Percentiles rank a stretch among this genome's conserved stretches.
phyloP scores from a whole-genome alignment of 1,140 invertebrate genomes.

The Berghia stephanieae region DNA sequence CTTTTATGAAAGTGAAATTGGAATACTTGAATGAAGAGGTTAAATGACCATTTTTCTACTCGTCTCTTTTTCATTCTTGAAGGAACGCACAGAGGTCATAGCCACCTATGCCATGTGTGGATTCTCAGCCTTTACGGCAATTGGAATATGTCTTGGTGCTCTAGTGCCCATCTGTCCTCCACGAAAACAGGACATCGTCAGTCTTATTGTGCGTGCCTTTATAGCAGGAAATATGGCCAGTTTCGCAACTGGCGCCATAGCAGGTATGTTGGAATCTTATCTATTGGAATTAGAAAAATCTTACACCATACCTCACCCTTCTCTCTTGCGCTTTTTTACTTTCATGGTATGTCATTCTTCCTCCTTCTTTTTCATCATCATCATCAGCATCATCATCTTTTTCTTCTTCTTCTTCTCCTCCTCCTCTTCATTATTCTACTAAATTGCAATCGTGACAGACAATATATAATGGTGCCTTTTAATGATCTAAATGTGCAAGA shows the following conservation, averaged over 20 bases:
- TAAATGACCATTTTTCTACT: not conserved
- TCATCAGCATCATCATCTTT: too few species aligned
- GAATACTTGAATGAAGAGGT: not conserved
- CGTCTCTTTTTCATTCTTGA: not conserved
- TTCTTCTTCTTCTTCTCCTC: too few species aligned
- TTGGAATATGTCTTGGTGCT: not conserved
- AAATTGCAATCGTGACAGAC: too few species aligned
- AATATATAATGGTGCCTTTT: too few species aligned
- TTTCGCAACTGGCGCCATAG: constrained; percentile 11
- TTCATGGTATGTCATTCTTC: too few species aligned
- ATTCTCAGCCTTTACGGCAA: constrained; percentile 14
- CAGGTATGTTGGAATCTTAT: not conserved
- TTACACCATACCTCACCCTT: too few species aligned
- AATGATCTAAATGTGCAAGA: too few species aligned
- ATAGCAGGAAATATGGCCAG: constrained; percentile 11
- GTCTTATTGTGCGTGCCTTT: not conserved
- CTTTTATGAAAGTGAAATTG: not conserved
- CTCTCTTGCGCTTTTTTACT: too few species aligned
- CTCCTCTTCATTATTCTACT: too few species aligned
- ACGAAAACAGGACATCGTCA: constrained; percentile 10
- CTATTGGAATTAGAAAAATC: too few species aligned
- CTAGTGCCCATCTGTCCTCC: not conserved
- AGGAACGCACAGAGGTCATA: constrained; percentile 16
- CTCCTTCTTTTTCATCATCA: too few species aligned
- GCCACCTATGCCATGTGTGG: constrained; percentile 18